Percentiles rank a stretch among this genome's conserved stretches.
Evolutionary conservation across 2,888 invertebrate species (phyloP).

Genomic region (Homarus gammarus): DNA sequence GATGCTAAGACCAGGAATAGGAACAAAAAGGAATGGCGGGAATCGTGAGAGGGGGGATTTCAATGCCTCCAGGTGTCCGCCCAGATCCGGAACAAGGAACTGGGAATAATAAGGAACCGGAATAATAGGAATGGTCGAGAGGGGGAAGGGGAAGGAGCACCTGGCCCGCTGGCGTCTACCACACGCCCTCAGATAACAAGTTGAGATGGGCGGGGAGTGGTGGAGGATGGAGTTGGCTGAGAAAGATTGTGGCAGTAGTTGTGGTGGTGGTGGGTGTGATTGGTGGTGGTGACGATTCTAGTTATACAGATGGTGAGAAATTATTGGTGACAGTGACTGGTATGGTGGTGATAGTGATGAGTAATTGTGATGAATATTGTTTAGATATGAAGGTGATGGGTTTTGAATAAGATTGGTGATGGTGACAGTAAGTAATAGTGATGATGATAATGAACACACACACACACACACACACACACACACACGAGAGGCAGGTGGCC

Average conservation of each 20-base stretch:
- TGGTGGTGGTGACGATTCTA: no score
- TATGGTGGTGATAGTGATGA: background rate
- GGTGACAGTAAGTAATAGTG: no score
- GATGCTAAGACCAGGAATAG: background rate
- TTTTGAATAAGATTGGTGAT: no score
- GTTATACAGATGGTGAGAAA: no score
- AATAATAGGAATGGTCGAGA: slow-evolving; percentile 17
- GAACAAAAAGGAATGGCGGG: slow-evolving; percentile 1
- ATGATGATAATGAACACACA: no score
- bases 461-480: slow-evolving; percentile 16
- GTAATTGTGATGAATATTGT: background rate
- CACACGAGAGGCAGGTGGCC: slow-evolving; percentile 21
- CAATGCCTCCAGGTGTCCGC: background rate
- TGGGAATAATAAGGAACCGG: slow-evolving; percentile 10
- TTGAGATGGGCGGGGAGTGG: background rate
- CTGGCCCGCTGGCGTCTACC: background rate
- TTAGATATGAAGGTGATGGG: no score
- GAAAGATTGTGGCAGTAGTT: background rate
- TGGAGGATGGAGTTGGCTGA: background rate
- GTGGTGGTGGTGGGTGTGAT: no score
- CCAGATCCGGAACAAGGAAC: slow-evolving; percentile 30
- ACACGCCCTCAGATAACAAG: background rate
- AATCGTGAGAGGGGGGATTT: background rate
- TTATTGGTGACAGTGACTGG: no score
- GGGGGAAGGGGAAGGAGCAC: background rate